Evolutionary conservation across 2,797 vertebrate genomes (phyloP).

Genomic region (Clarias laeviceps): DNA sequence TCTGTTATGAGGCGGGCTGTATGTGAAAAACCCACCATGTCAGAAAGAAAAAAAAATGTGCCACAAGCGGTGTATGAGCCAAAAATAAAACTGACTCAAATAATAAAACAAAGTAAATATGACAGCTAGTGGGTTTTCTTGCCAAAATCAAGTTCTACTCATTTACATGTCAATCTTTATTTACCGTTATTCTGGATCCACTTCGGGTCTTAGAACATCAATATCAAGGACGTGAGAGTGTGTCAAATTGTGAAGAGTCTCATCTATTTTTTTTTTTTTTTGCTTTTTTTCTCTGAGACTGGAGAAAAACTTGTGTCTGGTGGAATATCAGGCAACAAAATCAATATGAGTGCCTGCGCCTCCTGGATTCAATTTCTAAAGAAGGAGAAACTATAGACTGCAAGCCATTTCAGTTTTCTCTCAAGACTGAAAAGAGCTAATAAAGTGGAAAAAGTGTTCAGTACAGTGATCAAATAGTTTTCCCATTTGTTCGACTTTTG

Average conservation of each 20-base stretch:
- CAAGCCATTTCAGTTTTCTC: slow-evolving; percentile 35
- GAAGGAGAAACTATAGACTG: slow-evolving; percentile 46
- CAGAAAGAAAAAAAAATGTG: slow-evolving; percentile 1
- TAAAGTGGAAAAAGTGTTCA: slow-evolving; percentile 24
- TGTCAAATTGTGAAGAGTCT: slow-evolving; percentile 52
- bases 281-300: slow-evolving; percentile 43
- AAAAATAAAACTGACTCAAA: slow-evolving; percentile 22
- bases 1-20: not conserved
- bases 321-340: slow-evolving; percentile 62
- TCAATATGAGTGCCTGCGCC: slow-evolving; percentile 54
- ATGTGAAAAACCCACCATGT: slow-evolving; percentile 16
- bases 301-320: slow-evolving; percentile 63
- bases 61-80: not conserved
- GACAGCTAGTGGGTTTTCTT: slow-evolving; percentile 12
- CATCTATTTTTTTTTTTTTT: slow-evolving; percentile 49
- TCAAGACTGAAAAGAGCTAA: slow-evolving; percentile 45
- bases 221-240: slow-evolving; percentile 52
- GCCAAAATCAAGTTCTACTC: slow-evolving; percentile 29
- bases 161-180: slow-evolving; percentile 54
- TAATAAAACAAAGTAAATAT: slow-evolving; percentile 22
- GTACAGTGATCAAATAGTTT: slow-evolving; percentile 13
- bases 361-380: slow-evolving; percentile 62
- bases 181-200: slow-evolving; percentile 39
- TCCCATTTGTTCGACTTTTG: slow-evolving; percentile 13
- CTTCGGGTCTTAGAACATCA: slow-evolving; percentile 42